Conservation (phyloP, 1,140 invertebrate species). For the Yoshiicerus persimilis region DNA sequence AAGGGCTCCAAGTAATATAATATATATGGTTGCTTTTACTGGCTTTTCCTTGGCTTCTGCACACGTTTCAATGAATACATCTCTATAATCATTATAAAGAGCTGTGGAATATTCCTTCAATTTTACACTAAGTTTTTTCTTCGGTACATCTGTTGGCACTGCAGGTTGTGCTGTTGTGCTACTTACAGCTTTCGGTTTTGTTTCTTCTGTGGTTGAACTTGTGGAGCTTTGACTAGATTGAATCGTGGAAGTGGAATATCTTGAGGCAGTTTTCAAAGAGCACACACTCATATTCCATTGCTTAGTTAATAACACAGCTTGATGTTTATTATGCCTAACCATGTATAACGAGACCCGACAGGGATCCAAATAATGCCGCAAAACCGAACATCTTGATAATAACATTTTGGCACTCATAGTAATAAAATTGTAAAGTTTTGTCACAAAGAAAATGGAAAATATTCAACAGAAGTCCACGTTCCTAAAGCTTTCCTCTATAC, state of each 20-base stretch:
- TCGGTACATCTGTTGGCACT: neutral
- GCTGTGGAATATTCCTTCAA: conserved; percentile 37
- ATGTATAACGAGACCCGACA: neutral
- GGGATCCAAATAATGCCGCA: neutral
- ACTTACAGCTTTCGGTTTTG: neutral
- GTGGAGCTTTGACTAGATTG: neutral
- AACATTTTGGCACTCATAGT: neutral
- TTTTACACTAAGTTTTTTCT: neutral
- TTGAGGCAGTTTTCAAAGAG: neutral
- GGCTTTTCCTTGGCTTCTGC: conserved; percentile 53
- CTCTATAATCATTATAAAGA: conserved; percentile 55
- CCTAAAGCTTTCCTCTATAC: no score
- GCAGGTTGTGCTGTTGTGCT: neutral
- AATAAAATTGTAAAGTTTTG: neutral
- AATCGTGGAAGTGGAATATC: neutral
- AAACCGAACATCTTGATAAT: neutral
- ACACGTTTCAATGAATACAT: conserved; percentile 53
- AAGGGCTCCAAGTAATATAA: conserved; percentile 20
- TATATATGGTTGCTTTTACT: conserved; percentile 50
- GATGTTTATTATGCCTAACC: neutral
- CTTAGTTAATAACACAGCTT: neutral
- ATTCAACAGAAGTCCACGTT: no score
- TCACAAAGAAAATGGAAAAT: neutral
- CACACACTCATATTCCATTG: neutral
- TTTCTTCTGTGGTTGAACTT: neutral